Evolutionary conservation across 2,888 invertebrate genomes (phyloP), one percentile per base, ranked within the genome.

Genomic region (Xestia xanthographa): DNA sequence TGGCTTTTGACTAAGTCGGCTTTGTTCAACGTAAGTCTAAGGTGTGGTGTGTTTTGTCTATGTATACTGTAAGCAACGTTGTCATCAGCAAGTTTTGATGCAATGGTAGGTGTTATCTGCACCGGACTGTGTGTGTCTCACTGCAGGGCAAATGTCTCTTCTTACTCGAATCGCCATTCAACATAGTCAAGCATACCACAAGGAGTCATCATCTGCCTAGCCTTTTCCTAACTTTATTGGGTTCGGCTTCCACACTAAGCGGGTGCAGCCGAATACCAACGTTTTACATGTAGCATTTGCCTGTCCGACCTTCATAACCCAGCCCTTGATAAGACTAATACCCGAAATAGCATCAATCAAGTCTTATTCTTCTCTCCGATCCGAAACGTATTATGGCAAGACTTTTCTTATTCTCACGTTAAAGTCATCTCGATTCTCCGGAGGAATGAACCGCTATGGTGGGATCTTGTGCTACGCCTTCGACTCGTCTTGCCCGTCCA

Each of bases 1-100:
- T 34, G 53, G 56, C 77, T 77, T 75, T 67, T 50, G 43, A 58
- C 34, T 73, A 20, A 80, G 14, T 41, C 56, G 14, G 29, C 50
- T 67, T 48, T 56, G 29, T 77, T 72, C 29, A 56, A 63, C 38
- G 14, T 34, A 6, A 58, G 14, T 43, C n/a, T 71, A n/a, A 63
- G 38, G 26, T 43, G 29, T 26, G 41, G 38, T 3, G 17, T 2
- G n/a, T 62, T 62, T 38, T 58, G 26, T 68, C 22, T 66, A 34
- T n/a, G 17, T n/a, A 11, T 70, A 11, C 26, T 38, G 68, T 22
- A 26, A 29, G 68, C 22, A 41, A 38, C 26, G 17, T 20, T 56
- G 26, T 56, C 48, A 48, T 22, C 48, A 48, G 22, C 22, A 3
- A 22, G 12, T 66, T 50, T 8, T 34, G 34, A 2, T 48, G 22